Conservation (phyloP, 2,113 vertebrate species). For the Fregetta grallaria region DNA sequence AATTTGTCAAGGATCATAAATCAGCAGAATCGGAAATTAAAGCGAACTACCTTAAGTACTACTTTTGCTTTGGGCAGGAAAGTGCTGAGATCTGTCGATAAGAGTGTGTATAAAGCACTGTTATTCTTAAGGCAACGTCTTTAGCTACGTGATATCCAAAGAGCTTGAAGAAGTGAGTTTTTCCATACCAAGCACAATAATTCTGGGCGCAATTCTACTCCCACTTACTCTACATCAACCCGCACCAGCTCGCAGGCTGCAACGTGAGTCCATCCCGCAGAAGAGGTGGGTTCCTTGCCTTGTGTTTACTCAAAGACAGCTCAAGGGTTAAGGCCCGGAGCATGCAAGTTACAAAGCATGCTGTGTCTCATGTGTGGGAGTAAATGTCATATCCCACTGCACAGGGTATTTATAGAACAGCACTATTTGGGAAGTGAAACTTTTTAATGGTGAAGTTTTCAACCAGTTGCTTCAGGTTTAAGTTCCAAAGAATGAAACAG, state of each 20-base stretch:
- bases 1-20: neutral
- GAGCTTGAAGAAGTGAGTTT: neutral
- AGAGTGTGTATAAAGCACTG: neutral
- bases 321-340: conserved; percentile 10
- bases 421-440: conserved; percentile 59
- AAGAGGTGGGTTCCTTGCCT: neutral
- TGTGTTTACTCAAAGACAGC: neutral
- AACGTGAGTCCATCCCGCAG: fast-evolving
- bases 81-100: neutral
- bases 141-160: neutral
- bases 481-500: neutral
- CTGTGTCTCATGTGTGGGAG: conserved; percentile 43
- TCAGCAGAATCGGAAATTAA: neutral
- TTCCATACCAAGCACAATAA: neutral
- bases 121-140: neutral
- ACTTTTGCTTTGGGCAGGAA: neutral
- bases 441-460: conserved; percentile 19
- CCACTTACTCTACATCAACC: neutral
- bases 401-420: conserved; percentile 49
- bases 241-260: neutral
- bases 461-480: neutral
- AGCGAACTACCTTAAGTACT: neutral
- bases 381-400: conserved; percentile 56
- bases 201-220: neutral
- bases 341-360: neutral